Evolutionary conservation across 2,113 vertebrate species (phyloP).

Genomic region (Dinomys branickii): DNA sequence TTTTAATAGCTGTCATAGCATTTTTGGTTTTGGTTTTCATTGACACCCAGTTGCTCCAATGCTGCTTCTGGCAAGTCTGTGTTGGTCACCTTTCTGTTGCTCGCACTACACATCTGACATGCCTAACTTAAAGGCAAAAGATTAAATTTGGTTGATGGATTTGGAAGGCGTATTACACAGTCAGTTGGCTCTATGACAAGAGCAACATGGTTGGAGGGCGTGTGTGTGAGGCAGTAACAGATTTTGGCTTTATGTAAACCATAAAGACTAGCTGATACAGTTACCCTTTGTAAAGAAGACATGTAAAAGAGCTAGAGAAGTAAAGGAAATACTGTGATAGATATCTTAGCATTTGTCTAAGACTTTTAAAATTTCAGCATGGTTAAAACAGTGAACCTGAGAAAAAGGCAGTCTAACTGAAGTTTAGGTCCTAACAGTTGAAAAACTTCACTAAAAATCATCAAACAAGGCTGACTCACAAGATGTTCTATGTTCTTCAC

Average conservation of each 20-base stretch:
- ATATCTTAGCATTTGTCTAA: slow-evolving; percentile 44
- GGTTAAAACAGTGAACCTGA: slow-evolving; percentile 43
- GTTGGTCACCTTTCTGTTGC: background rate
- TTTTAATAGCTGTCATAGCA: background rate
- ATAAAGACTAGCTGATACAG: background rate
- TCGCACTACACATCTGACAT: background rate
- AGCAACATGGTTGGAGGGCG: too few species aligned
- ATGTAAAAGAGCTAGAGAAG: background rate
- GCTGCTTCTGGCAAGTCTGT: background rate
- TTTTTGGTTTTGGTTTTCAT: background rate
- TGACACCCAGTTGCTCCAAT: background rate
- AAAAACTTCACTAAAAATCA: slow-evolving; percentile 59
- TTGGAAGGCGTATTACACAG: background rate
- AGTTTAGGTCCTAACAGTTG: slow-evolving; percentile 41
- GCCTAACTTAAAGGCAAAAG: background rate
- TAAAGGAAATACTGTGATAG: background rate
- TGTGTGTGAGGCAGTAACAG: background rate
- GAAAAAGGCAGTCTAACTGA: slow-evolving; percentile 40
- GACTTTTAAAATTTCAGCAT: slow-evolving; percentile 12
- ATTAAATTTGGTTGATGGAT: background rate
- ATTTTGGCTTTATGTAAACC: background rate
- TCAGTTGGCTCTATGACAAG: background rate
- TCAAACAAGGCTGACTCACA: slow-evolving; percentile 39
- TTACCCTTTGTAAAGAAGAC: background rate
- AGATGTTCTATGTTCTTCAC: background rate